Base-by-base conservation (phyloP, 35 echinoderm and acorn worm genomes). In the Stichopus chloronotus region DNA sequence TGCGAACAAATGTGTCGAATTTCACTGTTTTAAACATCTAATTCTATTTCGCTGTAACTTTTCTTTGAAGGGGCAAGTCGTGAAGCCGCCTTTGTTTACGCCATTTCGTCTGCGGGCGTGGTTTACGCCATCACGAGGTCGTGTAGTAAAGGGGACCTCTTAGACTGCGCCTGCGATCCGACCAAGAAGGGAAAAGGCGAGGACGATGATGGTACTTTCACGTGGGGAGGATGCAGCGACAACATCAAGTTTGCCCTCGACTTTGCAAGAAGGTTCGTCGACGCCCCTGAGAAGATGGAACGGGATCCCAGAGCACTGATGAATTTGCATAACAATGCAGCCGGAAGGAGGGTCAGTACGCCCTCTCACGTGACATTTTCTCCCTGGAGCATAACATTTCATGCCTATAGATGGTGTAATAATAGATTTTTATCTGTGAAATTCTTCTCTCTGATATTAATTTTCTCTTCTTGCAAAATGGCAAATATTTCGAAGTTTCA, bases 291-390 rank as follows among this genome's bases (percentile, higher is more conserved):
- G 59, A 94, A 93, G 74, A 94, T 94, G 86, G 92, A 95, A 74
- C 65, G 94, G 21, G 96, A 98, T 72, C 92, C 96, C 4, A 90
- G 94, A 25, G 96, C 96, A 16, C 65, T 98, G 74, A 98, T 98
- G 96, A 98, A 98, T 72, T 78, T 98, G 12, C 96, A 98, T 86
- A 98, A 98, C 78, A 98, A 98, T 87, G 90, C 92, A 60, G 96
- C 96, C 12, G 96, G 96, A 21, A 86, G 96, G 94, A 94, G 92
- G 92, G 96, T 95, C 52, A 93, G 96, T 58, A 59, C 52, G 54
- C 30, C 30, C 30, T 43, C 30, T 43, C 30, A 43, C 30, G 30
- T 43, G 30, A 43, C 16, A 20, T 53, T 14, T 20, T 72, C 12
- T 20, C 59, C 79, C 57, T 14, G 21, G 25, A 12, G 7, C n/a